Evolutionary conservation across 2,888 invertebrate species (phyloP).

Genomic region (Pantelozetes paolii): DNA sequence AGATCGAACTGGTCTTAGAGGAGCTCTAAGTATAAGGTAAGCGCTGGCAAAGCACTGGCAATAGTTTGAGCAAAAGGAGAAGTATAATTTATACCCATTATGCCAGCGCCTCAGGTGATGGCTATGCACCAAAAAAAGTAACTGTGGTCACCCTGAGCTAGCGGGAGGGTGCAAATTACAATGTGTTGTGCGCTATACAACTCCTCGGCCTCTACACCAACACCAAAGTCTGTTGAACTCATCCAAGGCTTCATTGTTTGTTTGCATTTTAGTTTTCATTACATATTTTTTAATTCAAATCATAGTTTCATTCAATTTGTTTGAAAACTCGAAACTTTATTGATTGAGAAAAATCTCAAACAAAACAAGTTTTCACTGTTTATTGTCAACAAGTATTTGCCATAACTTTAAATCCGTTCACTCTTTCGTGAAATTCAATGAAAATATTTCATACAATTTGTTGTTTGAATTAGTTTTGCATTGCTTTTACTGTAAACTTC

Average conservation of each 20-base stretch:
- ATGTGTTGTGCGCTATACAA: background rate
- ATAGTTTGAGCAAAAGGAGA: slow-evolving; percentile 13
- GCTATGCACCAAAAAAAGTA: slow-evolving; percentile 34
- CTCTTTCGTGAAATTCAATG: too few relatives aligned
- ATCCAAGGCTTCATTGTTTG: background rate
- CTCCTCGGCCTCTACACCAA: background rate
- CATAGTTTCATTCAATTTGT: background rate
- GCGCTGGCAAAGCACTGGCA: background rate
- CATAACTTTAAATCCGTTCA: too few relatives aligned
- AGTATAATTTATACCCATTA: slow-evolving; percentile 46
- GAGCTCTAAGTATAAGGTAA: slow-evolving; percentile 25
- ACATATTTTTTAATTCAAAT: background rate
- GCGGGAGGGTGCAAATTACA: slow-evolving; percentile 37
- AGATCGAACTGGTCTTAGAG: slow-evolving; percentile 31
- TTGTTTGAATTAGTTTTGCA: background rate
- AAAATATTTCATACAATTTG: too few relatives aligned
- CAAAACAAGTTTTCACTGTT: too few relatives aligned
- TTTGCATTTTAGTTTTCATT: background rate
- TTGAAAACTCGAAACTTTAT: too few relatives aligned
- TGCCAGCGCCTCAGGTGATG: slow-evolving; percentile 39
- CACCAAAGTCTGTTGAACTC: slow-evolving; percentile 19
- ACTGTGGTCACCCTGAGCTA: slow-evolving; percentile 38
- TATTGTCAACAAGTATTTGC: too few relatives aligned
- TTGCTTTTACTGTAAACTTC: background rate
- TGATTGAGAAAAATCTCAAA: too few relatives aligned